These are phyloP conservation scores for Manis pentadactyla DNA, from an alignment of 2,797 vertebrate species.

Conservation along the genomic window DNA sequence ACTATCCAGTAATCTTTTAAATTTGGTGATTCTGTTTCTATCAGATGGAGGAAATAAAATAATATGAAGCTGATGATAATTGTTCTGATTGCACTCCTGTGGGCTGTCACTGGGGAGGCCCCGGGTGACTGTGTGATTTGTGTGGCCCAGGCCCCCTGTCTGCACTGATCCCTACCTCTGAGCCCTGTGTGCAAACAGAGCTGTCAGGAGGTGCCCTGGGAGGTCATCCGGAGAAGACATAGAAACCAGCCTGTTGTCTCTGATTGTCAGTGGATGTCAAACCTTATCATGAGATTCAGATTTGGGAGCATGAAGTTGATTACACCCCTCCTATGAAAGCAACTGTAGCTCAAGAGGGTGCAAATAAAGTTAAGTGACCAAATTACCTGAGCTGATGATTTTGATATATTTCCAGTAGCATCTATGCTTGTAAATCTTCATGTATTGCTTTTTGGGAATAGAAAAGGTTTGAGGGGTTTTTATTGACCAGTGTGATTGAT, in stretches of 20 bases:
- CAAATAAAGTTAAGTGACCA: not conserved
- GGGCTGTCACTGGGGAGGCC: too few relatives aligned
- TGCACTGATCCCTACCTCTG: accelerated
- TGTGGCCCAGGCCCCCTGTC: too few relatives aligned
- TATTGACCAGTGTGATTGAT: not conserved
- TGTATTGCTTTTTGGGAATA: not conserved
- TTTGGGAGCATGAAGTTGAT: not conserved
- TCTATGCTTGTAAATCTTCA: not conserved
- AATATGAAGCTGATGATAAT: not conserved
- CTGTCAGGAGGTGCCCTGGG: not conserved
- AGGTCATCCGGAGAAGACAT: not conserved
- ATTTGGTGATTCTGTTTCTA: slow-evolving; percentile 44
- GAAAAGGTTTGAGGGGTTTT: not conserved
- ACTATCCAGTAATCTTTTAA: slow-evolving; percentile 49
- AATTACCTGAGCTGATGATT: not conserved
- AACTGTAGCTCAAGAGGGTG: not conserved
- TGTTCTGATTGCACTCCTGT: accelerated
- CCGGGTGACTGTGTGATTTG: not conserved
- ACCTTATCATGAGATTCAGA: not conserved
- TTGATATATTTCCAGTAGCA: not conserved
- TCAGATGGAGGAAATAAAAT: slow-evolving; percentile 19
- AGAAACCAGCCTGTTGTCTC: not conserved
- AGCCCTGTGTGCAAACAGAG: not conserved
- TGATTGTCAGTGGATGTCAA: slow-evolving; percentile 29
- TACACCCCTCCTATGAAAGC: not conserved